These are phyloP conservation scores for Chionodraco myersi DNA, from an alignment of 2,113 vertebrate species.

Conservation along the genomic window DNA sequence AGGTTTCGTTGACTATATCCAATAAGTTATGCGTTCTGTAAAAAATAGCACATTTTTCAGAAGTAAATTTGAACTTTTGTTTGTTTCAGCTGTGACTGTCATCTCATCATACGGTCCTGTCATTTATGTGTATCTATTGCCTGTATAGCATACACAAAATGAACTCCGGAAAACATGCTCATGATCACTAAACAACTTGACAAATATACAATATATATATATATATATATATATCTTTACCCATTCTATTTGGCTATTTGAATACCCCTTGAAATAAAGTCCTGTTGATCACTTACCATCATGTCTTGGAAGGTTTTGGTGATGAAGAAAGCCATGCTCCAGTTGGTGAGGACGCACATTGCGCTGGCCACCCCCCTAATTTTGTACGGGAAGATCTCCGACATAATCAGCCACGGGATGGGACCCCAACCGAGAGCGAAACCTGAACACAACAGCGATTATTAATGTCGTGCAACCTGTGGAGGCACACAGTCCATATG, in stretches of 20 bases:
- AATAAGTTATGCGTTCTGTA: too few relatives aligned
- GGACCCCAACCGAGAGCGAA: slow-evolving; percentile 93
- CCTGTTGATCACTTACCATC: slow-evolving; percentile 80
- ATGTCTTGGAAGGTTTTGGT: slow-evolving; percentile 89
- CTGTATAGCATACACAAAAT: too few relatives aligned
- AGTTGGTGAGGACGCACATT: slow-evolving; percentile 89
- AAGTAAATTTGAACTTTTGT: too few relatives aligned
- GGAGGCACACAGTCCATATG: not conserved
- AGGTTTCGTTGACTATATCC: too few relatives aligned
- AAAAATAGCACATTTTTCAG: too few relatives aligned
- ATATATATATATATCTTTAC: too few relatives aligned
- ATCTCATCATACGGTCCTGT: too few relatives aligned
- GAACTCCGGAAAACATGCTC: not conserved
- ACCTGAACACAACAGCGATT: slow-evolving; percentile 73
- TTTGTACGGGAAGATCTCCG: slow-evolving; percentile 89
- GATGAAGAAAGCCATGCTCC: slow-evolving; percentile 88
- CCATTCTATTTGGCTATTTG: not conserved
- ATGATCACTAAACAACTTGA: not conserved
- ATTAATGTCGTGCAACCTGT: not conserved
- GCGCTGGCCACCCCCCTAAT: slow-evolving; percentile 85
- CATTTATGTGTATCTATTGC: too few relatives aligned
- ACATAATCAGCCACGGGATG: slow-evolving; percentile 91
- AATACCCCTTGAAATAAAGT: not conserved
- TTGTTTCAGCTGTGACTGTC: too few relatives aligned
- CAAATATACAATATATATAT: not conserved